Percentiles rank a stretch among this genome's conserved stretches.
These are phyloP conservation scores for Catharus ustulatus DNA, from an alignment of 2,797 vertebrate genomes.

Conservation along the genomic window DNA sequence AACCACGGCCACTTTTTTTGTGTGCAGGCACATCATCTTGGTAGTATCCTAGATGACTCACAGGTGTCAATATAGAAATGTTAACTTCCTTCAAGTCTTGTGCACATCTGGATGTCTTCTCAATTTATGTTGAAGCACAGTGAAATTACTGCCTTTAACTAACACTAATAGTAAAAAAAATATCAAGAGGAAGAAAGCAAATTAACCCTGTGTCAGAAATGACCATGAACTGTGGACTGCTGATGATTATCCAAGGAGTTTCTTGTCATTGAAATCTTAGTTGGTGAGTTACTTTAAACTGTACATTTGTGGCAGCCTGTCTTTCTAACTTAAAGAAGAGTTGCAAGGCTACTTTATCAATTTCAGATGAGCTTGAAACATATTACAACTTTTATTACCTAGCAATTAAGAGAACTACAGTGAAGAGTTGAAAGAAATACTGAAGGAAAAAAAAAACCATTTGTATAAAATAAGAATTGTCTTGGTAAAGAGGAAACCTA, in stretches of 20 bases:
- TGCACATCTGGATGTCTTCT: neutral
- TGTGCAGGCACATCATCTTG: neutral
- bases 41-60: neutral
- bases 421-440: neutral
- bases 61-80: too few relatives aligned
- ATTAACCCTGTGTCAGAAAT: neutral
- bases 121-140: neutral
- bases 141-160: neutral
- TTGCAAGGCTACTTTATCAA: neutral
- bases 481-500: neutral
- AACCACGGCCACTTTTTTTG: neutral
- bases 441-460: rapidly evolving
- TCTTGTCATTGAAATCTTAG: neutral
- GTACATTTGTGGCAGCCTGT: neutral
- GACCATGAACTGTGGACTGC: neutral
- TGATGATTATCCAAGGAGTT: neutral
- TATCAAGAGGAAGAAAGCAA: neutral
- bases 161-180: neutral
- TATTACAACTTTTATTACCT: neutral
- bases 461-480: neutral
- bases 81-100: neutral
- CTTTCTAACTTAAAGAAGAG: neutral
- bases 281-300: neutral
- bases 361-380: neutral
- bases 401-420: neutral